Evolutionary conservation across 2,888 invertebrate species (phyloP).

Genomic region (Nephrotoma flavescens): DNA sequence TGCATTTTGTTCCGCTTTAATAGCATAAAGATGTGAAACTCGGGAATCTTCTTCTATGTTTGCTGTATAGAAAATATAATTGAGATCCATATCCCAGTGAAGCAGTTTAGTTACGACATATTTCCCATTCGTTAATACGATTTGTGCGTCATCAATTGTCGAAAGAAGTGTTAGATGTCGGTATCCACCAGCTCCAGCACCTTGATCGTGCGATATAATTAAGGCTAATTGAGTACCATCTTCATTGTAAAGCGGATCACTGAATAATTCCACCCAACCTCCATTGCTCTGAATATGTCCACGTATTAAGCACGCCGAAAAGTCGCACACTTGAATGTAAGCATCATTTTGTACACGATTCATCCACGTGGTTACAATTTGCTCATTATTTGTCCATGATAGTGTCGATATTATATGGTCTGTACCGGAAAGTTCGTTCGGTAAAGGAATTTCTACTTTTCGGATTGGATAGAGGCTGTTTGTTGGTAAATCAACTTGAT

Average conservation of each 20-base stretch:
- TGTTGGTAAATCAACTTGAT: slow-evolving; percentile 38
- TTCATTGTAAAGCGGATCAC: slow-evolving; percentile 50
- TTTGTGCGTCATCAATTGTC: slow-evolving; percentile 20
- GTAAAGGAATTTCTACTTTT: slow-evolving; percentile 23
- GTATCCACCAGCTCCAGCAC: slow-evolving; percentile 35
- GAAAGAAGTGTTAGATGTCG: slow-evolving; percentile 48
- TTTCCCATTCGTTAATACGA: slow-evolving; percentile 43
- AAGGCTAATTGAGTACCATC: slow-evolving; percentile 54
- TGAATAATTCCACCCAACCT: slow-evolving; percentile 71
- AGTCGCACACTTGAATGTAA: slow-evolving; percentile 45
- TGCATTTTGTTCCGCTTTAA: slow-evolving; percentile 37
- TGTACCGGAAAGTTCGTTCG: slow-evolving; percentile 22
- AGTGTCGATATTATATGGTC: slow-evolving; percentile 44
- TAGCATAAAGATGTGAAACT: slow-evolving; percentile 65
- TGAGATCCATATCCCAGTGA: slow-evolving; percentile 49
- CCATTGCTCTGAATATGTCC: slow-evolving; percentile 23
- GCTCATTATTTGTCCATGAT: slow-evolving; percentile 56
- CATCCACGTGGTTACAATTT: slow-evolving; percentile 71
- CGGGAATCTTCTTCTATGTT: slow-evolving; percentile 60
- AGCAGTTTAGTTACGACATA: slow-evolving; percentile 60
- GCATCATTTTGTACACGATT: slow-evolving; percentile 75
- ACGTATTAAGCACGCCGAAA: slow-evolving; percentile 8
- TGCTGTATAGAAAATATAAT: slow-evolving; percentile 69
- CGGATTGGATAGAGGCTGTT: slow-evolving; percentile 15
- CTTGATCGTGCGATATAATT: slow-evolving; percentile 49